Evolutionary conservation across 2,888 invertebrate species (phyloP).

Genomic region (Chirona hameri): DNA sequence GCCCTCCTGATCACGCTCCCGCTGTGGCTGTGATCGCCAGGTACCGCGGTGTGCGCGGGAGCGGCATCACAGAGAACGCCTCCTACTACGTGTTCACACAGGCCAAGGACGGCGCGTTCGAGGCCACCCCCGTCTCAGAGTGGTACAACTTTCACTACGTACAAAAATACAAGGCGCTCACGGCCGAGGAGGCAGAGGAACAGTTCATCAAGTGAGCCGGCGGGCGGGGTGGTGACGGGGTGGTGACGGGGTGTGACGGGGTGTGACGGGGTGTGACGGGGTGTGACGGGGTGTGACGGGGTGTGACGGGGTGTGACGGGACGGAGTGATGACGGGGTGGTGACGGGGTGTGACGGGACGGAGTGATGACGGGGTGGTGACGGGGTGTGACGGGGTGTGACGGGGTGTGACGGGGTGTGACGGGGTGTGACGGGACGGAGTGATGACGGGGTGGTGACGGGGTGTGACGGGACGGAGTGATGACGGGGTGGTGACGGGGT

Average conservation of each 20-base stretch:
- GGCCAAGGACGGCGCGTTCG: slow-evolving; percentile 89
- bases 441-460: background rate
- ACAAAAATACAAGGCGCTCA: slow-evolving; percentile 86
- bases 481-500: background rate
- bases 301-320: background rate
- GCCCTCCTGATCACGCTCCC: no score
- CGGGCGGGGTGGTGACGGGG: background rate
- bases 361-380: background rate
- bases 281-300: background rate
- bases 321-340: background rate
- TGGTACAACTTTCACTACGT: slow-evolving; percentile 94
- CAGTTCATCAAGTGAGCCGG: slow-evolving; percentile 73
- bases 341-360: background rate
- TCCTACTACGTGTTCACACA: slow-evolving; percentile 98
- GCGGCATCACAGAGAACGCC: slow-evolving; percentile 93
- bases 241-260: background rate
- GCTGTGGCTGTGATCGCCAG: no score
- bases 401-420: background rate
- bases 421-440: background rate
- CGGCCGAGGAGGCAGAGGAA: slow-evolving; percentile 96
- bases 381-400: background rate
- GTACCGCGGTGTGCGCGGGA: slow-evolving; percentile 74
- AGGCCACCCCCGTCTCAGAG: slow-evolving; percentile 91
- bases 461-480: no score
- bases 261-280: background rate